A percentile compares a stretch with the other conserved stretches of the same genome.
These are phyloP conservation scores for silkworm (Bombyx mori) DNA, from an alignment of 1,140 invertebrate genomes.

Conservation along the genomic window DNA sequence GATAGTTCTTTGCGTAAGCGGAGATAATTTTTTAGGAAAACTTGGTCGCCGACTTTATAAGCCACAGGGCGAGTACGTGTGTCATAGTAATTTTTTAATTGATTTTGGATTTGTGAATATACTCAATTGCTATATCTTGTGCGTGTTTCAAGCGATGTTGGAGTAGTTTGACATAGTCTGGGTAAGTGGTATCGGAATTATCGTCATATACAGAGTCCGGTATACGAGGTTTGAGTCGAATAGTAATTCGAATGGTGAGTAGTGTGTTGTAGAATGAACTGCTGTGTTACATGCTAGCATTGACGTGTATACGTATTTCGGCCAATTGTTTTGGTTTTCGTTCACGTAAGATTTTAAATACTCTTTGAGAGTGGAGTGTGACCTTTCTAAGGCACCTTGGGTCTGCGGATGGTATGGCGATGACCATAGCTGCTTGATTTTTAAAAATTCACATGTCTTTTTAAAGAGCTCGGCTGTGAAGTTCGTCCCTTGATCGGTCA, in stretches of 20 bases:
- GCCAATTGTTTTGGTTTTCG: constrained; percentile 27
- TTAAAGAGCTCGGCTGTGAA: constrained; percentile 40
- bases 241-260: constrained; percentile 31
- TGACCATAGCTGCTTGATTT: constrained; percentile 31
- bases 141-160: constrained; percentile 15
- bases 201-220: constrained; percentile 14
- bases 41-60: constrained; percentile 18
- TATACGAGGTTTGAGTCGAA: constrained; percentile 26
- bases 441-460: constrained; percentile 31
- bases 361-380: constrained; percentile 24
- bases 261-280: constrained; percentile 10
- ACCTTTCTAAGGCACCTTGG: constrained; percentile 21
- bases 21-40: constrained; percentile 17
- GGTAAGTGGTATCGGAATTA: constrained; percentile 4
- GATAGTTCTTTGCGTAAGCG: constrained; percentile 12
- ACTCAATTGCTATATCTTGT: constrained; percentile 14
- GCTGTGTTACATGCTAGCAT: constrained; percentile 32
- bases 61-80: constrained; percentile 4
- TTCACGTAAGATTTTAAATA: constrained; percentile 33
- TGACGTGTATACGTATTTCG: constrained; percentile 20
- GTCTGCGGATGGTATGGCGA: constrained; percentile 49
- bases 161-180: constrained; percentile 13
- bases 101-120: constrained; percentile 18
- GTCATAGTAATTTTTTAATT: constrained; percentile 18
- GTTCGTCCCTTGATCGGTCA: constrained; percentile 39